Conservation (phyloP, 2,113 vertebrate genomes). For the Engystomops pustulosus region DNA sequence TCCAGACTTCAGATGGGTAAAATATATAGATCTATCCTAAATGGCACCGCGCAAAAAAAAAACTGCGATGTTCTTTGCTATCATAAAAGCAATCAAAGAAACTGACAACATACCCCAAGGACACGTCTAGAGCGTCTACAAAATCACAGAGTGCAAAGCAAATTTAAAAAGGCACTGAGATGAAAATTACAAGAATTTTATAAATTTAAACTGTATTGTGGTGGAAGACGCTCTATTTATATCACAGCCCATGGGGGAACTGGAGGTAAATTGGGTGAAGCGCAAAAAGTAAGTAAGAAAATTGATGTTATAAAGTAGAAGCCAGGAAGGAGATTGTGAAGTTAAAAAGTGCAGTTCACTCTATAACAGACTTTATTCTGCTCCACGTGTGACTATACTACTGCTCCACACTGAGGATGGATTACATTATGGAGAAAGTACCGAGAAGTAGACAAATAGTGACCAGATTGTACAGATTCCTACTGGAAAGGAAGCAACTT, state of each 20-base stretch:
- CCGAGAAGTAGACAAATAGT: no score
- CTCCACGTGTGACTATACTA: neutral
- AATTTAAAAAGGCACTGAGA: slow-evolving; percentile 57
- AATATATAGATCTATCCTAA: slow-evolving; percentile 28
- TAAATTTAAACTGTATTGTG: slow-evolving; percentile 56
- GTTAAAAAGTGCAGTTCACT: slow-evolving; percentile 25
- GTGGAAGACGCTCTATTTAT: slow-evolving; percentile 53
- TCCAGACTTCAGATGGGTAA: neutral
- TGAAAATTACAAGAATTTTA: slow-evolving; percentile 58
- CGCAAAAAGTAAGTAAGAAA: slow-evolving; percentile 49
- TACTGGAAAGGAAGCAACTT: no score
- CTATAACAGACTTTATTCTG: neutral
- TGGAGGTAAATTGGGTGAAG: slow-evolving; percentile 54
- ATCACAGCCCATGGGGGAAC: slow-evolving; percentile 47
- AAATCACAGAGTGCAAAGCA: slow-evolving; percentile 55
- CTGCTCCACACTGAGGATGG: neutral
- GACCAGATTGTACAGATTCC: no score
- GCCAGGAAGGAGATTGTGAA: slow-evolving; percentile 36
- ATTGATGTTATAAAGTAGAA: slow-evolving; percentile 53
- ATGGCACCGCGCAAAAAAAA: slow-evolving; percentile 11
- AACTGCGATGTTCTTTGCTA: slow-evolving; percentile 36
- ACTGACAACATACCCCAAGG: slow-evolving; percentile 54
- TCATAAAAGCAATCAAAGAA: slow-evolving; percentile 55
- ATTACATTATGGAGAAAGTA: neutral
- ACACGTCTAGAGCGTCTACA: slow-evolving; percentile 48